Evolutionary conservation across 2,113 vertebrate genomes (phyloP).

Genomic region (Indicator maculatus): DNA sequence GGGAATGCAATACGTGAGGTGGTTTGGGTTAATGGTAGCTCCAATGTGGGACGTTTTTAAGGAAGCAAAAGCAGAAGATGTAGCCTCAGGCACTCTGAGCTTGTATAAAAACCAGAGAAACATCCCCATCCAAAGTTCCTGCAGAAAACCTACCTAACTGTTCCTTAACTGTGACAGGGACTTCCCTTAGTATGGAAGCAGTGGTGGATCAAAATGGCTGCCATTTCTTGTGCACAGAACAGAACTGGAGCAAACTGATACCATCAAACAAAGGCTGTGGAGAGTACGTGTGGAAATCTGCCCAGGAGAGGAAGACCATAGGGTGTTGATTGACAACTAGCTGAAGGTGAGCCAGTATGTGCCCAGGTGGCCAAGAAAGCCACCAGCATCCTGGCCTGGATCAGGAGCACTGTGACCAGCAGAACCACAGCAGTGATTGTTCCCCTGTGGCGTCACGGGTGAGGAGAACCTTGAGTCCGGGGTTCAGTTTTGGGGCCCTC

Average conservation of each 20-base stretch:
- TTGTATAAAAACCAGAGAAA: not conserved
- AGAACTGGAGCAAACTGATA: not conserved
- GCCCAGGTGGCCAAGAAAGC: too few species aligned
- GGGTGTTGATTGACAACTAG: too few species aligned
- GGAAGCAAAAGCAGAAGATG: not conserved
- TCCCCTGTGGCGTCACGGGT: too few species aligned
- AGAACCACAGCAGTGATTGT: too few species aligned
- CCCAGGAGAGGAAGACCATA: too few species aligned
- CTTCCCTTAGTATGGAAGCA: not conserved
- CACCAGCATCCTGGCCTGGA: too few species aligned
- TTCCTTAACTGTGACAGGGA: not conserved
- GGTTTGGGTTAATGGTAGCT: not conserved
- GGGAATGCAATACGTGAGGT: not conserved
- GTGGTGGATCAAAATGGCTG: not conserved
- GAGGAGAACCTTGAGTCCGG: too few species aligned
- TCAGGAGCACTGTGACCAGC: too few species aligned
- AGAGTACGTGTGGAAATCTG: not conserved
- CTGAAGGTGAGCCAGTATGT: too few species aligned
- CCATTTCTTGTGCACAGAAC: not conserved
- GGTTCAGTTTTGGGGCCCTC: too few species aligned
- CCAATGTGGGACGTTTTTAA: not conserved
- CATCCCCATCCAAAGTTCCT: fast-evolving
- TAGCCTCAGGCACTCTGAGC: not conserved
- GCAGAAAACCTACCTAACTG: not conserved
- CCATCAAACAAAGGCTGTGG: not conserved